These are phyloP conservation scores for Chrysomallon squamiferum DNA, from an alignment of 1,140 invertebrate genomes.

Conservation along the genomic window DNA sequence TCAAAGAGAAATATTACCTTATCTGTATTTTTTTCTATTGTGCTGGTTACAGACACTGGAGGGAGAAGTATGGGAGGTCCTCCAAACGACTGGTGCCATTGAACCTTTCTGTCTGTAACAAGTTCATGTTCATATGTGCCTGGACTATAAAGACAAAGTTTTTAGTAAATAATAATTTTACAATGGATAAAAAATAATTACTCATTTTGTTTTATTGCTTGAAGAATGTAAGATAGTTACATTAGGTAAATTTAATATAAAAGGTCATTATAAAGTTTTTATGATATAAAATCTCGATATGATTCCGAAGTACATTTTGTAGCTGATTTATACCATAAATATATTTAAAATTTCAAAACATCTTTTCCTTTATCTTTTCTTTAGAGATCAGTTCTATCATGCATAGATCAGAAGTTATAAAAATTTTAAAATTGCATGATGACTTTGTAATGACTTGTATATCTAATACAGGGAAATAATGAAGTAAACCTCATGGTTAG, in stretches of 20 bases:
- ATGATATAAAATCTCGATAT: too few relatives aligned
- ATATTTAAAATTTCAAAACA: too few relatives aligned
- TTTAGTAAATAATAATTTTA: neutral
- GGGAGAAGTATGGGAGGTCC: conserved; percentile 54
- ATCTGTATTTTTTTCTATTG: conserved; percentile 59
- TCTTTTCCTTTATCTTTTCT: too few relatives aligned
- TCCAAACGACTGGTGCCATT: conserved; percentile 63
- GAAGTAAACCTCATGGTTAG: too few relatives aligned
- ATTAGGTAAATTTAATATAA: neutral
- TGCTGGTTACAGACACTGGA: conserved; percentile 51
- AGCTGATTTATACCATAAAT: too few relatives aligned
- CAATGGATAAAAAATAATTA: neutral
- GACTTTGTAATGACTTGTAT: too few relatives aligned
- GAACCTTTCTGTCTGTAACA: conserved; percentile 49
- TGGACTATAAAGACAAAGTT: conserved; percentile 40
- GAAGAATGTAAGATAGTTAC: conserved; percentile 3
- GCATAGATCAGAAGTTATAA: too few relatives aligned
- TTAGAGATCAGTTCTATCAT: too few relatives aligned
- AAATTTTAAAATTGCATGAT: too few relatives aligned
- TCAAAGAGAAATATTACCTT: too few relatives aligned
- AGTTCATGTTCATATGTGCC: conserved; percentile 58
- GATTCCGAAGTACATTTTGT: too few relatives aligned
- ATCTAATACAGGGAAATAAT: too few relatives aligned
- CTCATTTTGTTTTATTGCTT: neutral
- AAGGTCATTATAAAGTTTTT: neutral